Conservation (phyloP, 2,888 invertebrate species). For the Eumerus sabulonum region DNA sequence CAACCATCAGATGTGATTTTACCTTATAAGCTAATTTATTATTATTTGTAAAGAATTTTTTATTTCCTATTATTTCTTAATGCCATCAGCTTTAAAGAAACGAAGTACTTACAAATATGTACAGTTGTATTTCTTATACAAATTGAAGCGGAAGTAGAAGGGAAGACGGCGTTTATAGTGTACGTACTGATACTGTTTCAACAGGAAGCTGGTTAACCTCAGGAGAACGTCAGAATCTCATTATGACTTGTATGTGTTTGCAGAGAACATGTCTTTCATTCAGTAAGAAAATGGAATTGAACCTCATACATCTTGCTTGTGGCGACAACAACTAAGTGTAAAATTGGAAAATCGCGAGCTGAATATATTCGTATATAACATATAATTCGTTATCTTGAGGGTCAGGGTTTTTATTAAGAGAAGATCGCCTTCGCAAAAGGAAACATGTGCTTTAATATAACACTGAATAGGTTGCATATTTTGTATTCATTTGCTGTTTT, state of each 20-base stretch:
- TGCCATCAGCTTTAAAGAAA: constrained; percentile 27
- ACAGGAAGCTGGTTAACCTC: too few relatives aligned
- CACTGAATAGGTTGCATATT: constrained; percentile 39
- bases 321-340: too few relatives aligned
- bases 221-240: too few relatives aligned
- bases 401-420: constrained; percentile 14
- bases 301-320: too few relatives aligned
- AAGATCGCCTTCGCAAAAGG: constrained; percentile 31
- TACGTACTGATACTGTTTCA: too few relatives aligned
- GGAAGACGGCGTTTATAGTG: too few relatives aligned
- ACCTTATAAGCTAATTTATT: constrained; percentile 42
- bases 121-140: neutral
- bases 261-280: too few relatives aligned
- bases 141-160: too few relatives aligned
- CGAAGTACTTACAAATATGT: constrained; percentile 32
- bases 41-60: constrained; percentile 34
- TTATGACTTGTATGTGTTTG: too few relatives aligned
- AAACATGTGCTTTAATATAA: constrained; percentile 53
- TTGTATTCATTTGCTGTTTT: neutral
- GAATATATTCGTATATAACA: too few relatives aligned
- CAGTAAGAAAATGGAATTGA: too few relatives aligned
- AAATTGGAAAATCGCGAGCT: too few relatives aligned
- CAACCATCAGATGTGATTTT: constrained; percentile 40
- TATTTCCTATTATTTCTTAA: constrained; percentile 29
- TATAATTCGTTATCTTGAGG: constrained; percentile 58